Conservation (phyloP, 2,113 vertebrate genomes). For the Sterna hirundo region DNA sequence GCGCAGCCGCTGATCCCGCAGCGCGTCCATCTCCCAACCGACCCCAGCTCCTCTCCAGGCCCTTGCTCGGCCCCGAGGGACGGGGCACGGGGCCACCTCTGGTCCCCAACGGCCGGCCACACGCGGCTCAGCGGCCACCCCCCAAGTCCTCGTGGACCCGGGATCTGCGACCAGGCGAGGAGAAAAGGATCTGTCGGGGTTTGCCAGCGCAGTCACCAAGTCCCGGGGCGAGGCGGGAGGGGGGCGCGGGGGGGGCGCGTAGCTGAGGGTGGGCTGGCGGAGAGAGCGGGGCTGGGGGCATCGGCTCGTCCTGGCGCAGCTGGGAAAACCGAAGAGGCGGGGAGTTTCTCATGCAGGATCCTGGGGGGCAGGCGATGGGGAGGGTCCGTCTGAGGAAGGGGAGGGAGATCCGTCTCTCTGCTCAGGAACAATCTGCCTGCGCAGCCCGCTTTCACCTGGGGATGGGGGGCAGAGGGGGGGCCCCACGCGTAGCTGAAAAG, state of each 20-base stretch:
- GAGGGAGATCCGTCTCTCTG: too few species aligned
- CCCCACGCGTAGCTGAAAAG: constrained; percentile 82
- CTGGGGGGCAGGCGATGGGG: too few species aligned
- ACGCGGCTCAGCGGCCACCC: background rate
- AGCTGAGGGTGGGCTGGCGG: constrained; percentile 51
- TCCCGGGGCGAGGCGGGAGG: background rate
- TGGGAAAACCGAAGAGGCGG: too few species aligned
- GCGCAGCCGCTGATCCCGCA: background rate
- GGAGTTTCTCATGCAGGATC: too few species aligned
- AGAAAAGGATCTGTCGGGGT: background rate
- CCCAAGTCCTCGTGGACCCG: fast-evolving
- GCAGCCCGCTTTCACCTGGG: too few species aligned
- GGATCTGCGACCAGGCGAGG: background rate
- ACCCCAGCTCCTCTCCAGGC: background rate
- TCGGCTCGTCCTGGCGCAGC: background rate
- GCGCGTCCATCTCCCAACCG: background rate
- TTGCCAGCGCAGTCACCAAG: background rate
- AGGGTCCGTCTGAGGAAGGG: too few species aligned
- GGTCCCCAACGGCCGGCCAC: background rate
- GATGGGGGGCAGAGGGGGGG: constrained; percentile 86
- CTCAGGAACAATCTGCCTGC: too few species aligned
- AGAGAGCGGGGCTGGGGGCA: background rate
- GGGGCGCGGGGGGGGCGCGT: constrained; percentile 44
- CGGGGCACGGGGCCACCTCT: background rate
- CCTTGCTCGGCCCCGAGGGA: background rate